Evolutionary conservation across 2,113 vertebrate species (phyloP), one percentile per base, ranked within the genome.

Genomic region (Psammodynastes pulverulentus): DNA sequence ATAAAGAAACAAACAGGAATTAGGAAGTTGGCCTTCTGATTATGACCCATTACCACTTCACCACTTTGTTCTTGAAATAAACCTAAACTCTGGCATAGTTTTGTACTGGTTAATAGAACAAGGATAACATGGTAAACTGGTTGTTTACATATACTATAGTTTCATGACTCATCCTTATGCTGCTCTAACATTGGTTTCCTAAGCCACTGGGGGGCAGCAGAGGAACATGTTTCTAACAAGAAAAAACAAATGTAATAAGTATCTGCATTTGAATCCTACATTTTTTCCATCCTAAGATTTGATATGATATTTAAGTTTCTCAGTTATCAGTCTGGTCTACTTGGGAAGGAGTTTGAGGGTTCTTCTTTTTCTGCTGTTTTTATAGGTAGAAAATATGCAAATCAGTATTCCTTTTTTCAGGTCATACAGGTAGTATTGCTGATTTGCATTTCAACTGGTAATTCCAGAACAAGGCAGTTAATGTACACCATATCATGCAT

Each of bases 121-220:
- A 79, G 17, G 17, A 79, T 43, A 79, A 79, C 72, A 79, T 79
- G 34, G 17, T 79, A 79, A 79, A 43, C 17, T 43, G 43, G 21
- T 88, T 53, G 39, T 46, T 46, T 49, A 51, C 1, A 0, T 48
- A 39, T 62, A 53, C 23, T 48, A 46, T 46, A 79, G 9, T 58
- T 62, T 90, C 46, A 84, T 54, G 91, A 79, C 49, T 95, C 93
- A 91, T 56, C 90, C 7, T 0, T 43, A 43, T 56, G 0, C 86
- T 39, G n/a, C 91, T 92, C 45, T 46, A 26, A 52, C 89, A 91
- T 92, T 94, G 92, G 91, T 91, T 90, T 62, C 89, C 96, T 89
- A 84, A 89, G 92, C 93, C 96, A 91, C 95, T 96, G 96, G 95
- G 92, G 95, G 96, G 97, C 97, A 96, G 87, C 96, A 94, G 91